Evolutionary conservation across 2,797 vertebrate genomes (phyloP).

Genomic region (Oreochromis mossambicus): DNA sequence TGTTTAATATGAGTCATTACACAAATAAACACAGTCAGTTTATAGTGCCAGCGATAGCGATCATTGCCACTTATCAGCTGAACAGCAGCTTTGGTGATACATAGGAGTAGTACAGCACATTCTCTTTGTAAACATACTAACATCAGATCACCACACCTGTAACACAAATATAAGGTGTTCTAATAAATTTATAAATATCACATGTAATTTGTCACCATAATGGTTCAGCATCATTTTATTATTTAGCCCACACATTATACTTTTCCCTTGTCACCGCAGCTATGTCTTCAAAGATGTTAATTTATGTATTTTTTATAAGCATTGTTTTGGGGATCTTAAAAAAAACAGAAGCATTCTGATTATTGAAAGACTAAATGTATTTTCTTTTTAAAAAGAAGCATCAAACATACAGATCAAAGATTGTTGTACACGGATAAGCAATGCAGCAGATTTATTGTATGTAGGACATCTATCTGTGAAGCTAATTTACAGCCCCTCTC

Average conservation of each 20-base stretch:
- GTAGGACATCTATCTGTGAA: neutral
- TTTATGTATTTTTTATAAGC: neutral
- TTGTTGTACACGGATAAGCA: neutral
- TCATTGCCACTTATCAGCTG: constrained; percentile 1
- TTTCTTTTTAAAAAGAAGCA: neutral
- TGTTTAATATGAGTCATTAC: constrained; percentile 31
- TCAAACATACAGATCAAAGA: neutral
- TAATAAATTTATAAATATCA: neutral
- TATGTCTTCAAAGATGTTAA: neutral
- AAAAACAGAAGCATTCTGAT: neutral
- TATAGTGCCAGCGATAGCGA: neutral
- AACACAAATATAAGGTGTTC: neutral
- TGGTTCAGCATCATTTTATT: neutral
- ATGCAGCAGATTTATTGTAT: neutral
- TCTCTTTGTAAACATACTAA: neutral
- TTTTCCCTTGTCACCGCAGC: neutral
- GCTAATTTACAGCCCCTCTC: neutral
- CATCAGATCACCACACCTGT: neutral
- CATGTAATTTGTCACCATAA: neutral
- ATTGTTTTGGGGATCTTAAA: neutral
- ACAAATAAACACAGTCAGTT: constrained; percentile 15
- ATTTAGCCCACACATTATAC: neutral
- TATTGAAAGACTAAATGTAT: neutral
- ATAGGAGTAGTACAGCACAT: neutral
- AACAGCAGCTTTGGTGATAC: neutral